Evolutionary conservation across 1,140 invertebrate species (phyloP).

Genomic region (Drosophila orosa): DNA sequence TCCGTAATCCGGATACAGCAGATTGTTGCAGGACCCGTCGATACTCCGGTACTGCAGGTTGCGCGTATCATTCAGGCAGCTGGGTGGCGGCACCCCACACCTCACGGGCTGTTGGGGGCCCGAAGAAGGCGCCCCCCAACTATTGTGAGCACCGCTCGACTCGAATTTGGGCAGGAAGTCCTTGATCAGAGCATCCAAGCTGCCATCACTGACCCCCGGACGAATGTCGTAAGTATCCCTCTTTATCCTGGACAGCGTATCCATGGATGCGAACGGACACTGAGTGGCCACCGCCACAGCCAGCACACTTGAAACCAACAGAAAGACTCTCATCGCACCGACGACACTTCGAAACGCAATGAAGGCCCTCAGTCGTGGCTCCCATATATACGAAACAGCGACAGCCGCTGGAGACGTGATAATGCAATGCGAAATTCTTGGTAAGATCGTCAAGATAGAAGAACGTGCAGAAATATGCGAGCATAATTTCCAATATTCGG

Average conservation of each 20-base stretch:
- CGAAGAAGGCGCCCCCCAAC: slow-evolving; percentile 34
- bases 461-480: slow-evolving; percentile 45
- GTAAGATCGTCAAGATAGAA: slow-evolving; percentile 61
- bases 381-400: slow-evolving; percentile 48
- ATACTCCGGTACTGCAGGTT: slow-evolving; percentile 89
- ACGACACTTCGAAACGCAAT: slow-evolving; percentile 29
- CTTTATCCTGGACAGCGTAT: slow-evolving; percentile 23
- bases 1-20: slow-evolving; percentile 89
- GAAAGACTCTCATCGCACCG: slow-evolving; percentile 32
- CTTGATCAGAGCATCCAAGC: slow-evolving; percentile 53
- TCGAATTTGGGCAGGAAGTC: slow-evolving; percentile 49
- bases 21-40: slow-evolving; percentile 95
- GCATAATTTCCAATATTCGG: slow-evolving; percentile 44
- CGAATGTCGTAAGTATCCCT: slow-evolving; percentile 39
- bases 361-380: slow-evolving; percentile 16
- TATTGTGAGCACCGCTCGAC: slow-evolving; percentile 11
- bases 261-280: slow-evolving; percentile 42
- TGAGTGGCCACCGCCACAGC: slow-evolving; percentile 11
- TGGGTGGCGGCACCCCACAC: slow-evolving; percentile 61
- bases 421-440: slow-evolving; percentile 46
- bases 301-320: slow-evolving; percentile 17
- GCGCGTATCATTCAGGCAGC: slow-evolving; percentile 81
- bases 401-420: slow-evolving; percentile 41
- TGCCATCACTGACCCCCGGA: slow-evolving; percentile 37
- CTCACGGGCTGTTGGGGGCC: slow-evolving; percentile 15